These are phyloP conservation scores for Rhynchomys soricoides DNA, from an alignment of 2,113 vertebrate genomes.

Conservation along the genomic window DNA sequence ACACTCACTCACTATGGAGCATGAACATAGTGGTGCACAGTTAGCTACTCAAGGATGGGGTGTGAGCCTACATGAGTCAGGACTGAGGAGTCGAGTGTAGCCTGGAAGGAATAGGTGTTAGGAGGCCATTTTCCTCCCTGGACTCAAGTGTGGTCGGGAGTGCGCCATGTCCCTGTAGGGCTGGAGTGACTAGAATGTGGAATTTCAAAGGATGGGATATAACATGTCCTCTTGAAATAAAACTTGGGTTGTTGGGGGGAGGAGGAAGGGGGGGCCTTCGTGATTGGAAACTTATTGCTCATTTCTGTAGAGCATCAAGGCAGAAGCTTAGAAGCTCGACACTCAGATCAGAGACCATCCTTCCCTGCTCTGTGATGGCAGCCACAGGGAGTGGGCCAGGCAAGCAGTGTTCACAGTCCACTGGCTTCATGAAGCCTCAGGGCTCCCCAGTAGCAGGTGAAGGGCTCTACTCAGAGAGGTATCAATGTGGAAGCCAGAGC, in stretches of 20 bases:
- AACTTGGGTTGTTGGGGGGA: not conserved
- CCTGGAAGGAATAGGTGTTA: not conserved
- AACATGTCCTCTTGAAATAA: conserved; percentile 29
- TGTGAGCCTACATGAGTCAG: not conserved
- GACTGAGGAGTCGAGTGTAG: not conserved
- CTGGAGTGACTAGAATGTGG: not conserved
- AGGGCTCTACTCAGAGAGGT: not conserved
- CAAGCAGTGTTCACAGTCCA: not conserved
- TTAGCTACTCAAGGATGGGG: not conserved
- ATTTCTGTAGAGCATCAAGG: conserved; percentile 6
- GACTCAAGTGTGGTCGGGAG: not conserved
- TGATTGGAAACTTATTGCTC: not conserved
- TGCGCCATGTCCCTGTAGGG: conserved; percentile 9
- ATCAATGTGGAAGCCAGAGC: not conserved
- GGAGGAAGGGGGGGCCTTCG: not conserved
- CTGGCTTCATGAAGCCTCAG: not conserved
- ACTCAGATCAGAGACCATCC: not conserved
- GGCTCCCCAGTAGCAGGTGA: not conserved
- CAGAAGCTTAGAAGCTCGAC: not conserved
- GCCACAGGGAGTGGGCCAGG: not conserved
- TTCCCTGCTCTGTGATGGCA: not conserved
- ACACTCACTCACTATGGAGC: not conserved
- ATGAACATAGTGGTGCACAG: not conserved
- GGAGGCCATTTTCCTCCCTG: not conserved
- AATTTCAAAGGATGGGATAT: conserved; percentile 18